These are phyloP conservation scores for Hipposideros armiger DNA, from an alignment of 2,113 vertebrate genomes.

Conservation along the genomic window DNA sequence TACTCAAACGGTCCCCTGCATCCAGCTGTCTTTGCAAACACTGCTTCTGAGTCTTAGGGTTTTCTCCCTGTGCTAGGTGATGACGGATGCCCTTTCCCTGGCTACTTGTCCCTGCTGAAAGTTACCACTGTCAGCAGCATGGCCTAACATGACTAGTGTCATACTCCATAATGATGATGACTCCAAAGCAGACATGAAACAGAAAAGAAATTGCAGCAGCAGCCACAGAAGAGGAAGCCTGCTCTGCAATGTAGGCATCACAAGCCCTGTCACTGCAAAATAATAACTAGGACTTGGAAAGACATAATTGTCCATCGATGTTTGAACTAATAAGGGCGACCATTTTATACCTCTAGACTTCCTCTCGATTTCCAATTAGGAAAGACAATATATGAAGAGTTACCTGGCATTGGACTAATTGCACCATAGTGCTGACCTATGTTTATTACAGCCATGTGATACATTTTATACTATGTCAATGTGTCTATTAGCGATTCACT, in stretches of 20 bases:
- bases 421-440: constrained; percentile 20
- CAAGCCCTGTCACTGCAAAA: constrained; percentile 14
- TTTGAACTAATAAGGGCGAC: constrained; percentile 43
- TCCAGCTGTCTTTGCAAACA: constrained; percentile 27
- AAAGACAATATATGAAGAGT: constrained; percentile 51
- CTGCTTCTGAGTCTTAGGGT: neutral
- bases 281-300: neutral
- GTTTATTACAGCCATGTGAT: neutral
- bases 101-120: constrained; percentile 44
- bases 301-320: neutral
- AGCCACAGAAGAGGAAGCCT: constrained; percentile 35
- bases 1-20: neutral
- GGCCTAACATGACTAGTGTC: constrained; percentile 75
- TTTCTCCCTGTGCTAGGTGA: neutral
- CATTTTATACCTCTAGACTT: constrained; percentile 28
- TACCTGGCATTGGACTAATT: constrained; percentile 44
- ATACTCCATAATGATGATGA: constrained; percentile 51
- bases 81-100: constrained; percentile 58
- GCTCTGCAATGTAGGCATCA: neutral
- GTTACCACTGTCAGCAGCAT: constrained; percentile 56
- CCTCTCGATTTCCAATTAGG: constrained; percentile 25
- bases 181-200: neutral
- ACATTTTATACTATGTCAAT: neutral
- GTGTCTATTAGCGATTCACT: neutral
- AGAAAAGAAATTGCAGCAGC: constrained; percentile 55